Conservation (phyloP, 2,113 vertebrate genomes). For the Pseudolaguvia tuberculata region DNA sequence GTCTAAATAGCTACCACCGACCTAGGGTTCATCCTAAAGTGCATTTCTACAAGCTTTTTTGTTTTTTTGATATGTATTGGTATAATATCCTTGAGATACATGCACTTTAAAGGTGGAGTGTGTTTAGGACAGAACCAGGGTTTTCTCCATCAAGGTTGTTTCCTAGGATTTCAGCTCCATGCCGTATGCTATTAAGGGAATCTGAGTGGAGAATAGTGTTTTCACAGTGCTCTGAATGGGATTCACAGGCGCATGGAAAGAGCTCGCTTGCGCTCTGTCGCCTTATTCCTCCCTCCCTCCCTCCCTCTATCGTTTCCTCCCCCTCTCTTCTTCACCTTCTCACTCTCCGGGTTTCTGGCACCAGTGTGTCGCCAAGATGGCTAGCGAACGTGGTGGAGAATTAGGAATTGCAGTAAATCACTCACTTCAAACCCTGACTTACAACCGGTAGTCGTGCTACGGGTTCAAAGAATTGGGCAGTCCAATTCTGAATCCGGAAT, state of each 20-base stretch:
- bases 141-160: slow-evolving; percentile 64
- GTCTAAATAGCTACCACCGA: slow-evolving; percentile 12
- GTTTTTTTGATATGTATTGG: not conserved
- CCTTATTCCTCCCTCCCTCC: not conserved
- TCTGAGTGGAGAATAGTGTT: slow-evolving; percentile 71
- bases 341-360: slow-evolving; percentile 27
- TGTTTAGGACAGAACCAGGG: not conserved
- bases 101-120: slow-evolving; percentile 14
- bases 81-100: slow-evolving; percentile 9
- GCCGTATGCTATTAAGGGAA: slow-evolving; percentile 67
- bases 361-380: slow-evolving; percentile 15
- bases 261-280: slow-evolving; percentile 25
- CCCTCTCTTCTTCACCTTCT: slow-evolving; percentile 9
- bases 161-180: slow-evolving; percentile 67
- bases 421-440: not conserved
- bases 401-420: slow-evolving; percentile 1
- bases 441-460: not conserved
- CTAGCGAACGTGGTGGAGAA: slow-evolving; percentile 2
- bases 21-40: not conserved
- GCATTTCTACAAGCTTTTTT: not conserved
- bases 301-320: slow-evolving; percentile 3
- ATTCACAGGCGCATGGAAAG: slow-evolving; percentile 68
- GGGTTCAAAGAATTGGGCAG: slow-evolving; percentile 50
- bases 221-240: slow-evolving; percentile 71
- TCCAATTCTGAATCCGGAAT: slow-evolving; percentile 57